phyloP scores from a whole-genome alignment of 2,888 invertebrate species.

The Tiliacea citrago region DNA sequence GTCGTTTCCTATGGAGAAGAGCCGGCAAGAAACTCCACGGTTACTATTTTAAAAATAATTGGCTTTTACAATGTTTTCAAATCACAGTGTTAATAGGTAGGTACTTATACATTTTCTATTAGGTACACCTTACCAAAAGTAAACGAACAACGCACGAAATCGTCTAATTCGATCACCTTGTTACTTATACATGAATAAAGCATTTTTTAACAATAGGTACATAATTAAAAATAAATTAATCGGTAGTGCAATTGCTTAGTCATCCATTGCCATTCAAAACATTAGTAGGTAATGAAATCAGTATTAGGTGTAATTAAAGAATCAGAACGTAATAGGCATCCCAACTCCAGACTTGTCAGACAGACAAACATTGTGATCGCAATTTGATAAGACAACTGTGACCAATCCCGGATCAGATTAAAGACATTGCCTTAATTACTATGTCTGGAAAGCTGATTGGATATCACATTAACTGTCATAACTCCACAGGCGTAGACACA shows the following conservation, averaged over 20 bases:
- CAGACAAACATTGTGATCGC: conserved; percentile 1
- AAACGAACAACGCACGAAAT: not conserved
- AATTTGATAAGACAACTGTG: conserved; percentile 14
- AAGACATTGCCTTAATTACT: conserved; percentile 39
- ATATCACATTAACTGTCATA: conserved; percentile 29
- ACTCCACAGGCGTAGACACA: conserved; percentile 21
- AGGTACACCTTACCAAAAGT: not conserved
- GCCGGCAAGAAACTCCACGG: too few relatives aligned
- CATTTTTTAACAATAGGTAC: conserved; percentile 34
- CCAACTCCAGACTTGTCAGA: not conserved
- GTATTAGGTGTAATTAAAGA: not conserved
- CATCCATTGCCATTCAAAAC: conserved; percentile 39
- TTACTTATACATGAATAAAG: conserved; percentile 34
- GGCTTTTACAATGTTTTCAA: too few relatives aligned
- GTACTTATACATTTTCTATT: not conserved
- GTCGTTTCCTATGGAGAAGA: too few relatives aligned
- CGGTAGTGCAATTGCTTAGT: conserved; percentile 34
- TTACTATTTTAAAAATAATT: too few relatives aligned
- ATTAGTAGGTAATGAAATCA: conserved; percentile 4
- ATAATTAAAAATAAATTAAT: conserved; percentile 37
- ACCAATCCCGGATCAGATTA: conserved; percentile 32
- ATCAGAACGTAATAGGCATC: not conserved
- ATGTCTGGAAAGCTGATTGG: conserved; percentile 36
- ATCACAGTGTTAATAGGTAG: too few relatives aligned
- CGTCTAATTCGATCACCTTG: not conserved